A percentile compares a stretch with the other conserved stretches of the same genome.
These are phyloP conservation scores for Dysdera silvatica DNA, from an alignment of 1,140 invertebrate genomes.

Conservation along the genomic window DNA sequence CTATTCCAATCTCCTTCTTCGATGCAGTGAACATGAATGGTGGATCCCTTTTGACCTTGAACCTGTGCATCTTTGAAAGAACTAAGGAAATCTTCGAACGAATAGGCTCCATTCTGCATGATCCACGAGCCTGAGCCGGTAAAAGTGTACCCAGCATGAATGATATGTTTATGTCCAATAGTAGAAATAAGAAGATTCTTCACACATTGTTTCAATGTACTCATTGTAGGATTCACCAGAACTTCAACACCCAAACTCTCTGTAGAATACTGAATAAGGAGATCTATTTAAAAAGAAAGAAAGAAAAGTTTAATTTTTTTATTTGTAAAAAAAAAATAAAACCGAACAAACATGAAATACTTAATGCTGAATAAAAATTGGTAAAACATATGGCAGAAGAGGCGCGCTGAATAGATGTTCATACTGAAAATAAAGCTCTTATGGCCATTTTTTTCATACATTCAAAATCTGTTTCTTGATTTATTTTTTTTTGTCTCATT, in stretches of 20 bases:
- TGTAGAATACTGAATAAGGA: slow-evolving; percentile 85
- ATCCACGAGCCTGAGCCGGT: slow-evolving; percentile 89
- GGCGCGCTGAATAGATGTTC: no score
- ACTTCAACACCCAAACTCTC: slow-evolving; percentile 89
- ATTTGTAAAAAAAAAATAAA: not conserved
- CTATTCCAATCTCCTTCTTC: slow-evolving; percentile 75
- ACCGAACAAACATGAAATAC: not conserved
- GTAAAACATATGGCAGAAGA: no score
- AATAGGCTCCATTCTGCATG: slow-evolving; percentile 91
- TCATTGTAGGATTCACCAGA: slow-evolving; percentile 72
- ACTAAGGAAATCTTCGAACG: slow-evolving; percentile 77
- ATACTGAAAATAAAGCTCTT: no score
- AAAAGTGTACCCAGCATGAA: slow-evolving; percentile 91
- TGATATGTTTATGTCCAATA: slow-evolving; percentile 84
- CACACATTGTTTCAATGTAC: slow-evolving; percentile 86
- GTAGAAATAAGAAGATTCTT: slow-evolving; percentile 84
- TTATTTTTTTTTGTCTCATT: no score
- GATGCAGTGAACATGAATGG: slow-evolving; percentile 78
- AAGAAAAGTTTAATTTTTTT: not conserved
- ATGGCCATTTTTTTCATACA: no score
- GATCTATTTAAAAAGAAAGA: slow-evolving; percentile 54
- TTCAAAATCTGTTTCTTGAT: no score
- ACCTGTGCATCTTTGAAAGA: slow-evolving; percentile 86
- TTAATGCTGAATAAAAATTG: not conserved
- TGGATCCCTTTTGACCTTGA: slow-evolving; percentile 76